These are phyloP conservation scores for Pollimyrus isidori DNA, from an alignment of 2,113 vertebrate genomes.

Conservation along the genomic window DNA sequence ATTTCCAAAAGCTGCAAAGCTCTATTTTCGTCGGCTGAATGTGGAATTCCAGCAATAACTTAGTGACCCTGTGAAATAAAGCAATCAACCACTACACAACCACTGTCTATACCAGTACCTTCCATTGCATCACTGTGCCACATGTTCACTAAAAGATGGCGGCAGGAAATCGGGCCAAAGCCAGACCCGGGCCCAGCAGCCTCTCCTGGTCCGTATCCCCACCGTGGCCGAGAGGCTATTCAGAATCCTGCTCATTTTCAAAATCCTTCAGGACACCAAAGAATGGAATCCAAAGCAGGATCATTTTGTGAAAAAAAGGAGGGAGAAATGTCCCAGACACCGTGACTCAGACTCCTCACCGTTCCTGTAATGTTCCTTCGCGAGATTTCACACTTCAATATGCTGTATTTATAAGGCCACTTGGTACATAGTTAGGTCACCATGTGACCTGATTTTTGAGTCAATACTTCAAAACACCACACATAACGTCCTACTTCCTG, in stretches of 20 bases:
- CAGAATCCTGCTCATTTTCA: background rate
- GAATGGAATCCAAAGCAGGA: background rate
- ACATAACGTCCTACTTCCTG: constrained; percentile 35
- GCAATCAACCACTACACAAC: background rate
- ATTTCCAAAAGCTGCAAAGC: background rate
- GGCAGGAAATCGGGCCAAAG: background rate
- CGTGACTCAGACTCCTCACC: background rate
- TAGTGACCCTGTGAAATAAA: background rate
- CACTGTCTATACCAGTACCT: background rate
- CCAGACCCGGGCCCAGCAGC: background rate
- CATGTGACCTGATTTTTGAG: constrained; percentile 35
- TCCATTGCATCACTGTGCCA: background rate
- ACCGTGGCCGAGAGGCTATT: background rate
- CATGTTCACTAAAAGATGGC: background rate
- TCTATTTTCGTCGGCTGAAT: background rate
- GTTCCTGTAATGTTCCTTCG: constrained; percentile 23
- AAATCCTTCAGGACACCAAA: background rate
- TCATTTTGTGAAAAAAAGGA: background rate
- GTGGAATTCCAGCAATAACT: background rate
- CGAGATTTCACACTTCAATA: constrained; percentile 30
- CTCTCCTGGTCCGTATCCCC: background rate
- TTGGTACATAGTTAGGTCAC: constrained; percentile 39
- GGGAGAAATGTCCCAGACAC: background rate
- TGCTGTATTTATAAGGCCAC: constrained; percentile 34
- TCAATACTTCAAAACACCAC: constrained; percentile 29